A percentile compares a stretch with the other conserved stretches of the same genome.
phyloP scores from a whole-genome alignment of 2,113 vertebrate species.

The Eupsittula cactorum region DNA sequence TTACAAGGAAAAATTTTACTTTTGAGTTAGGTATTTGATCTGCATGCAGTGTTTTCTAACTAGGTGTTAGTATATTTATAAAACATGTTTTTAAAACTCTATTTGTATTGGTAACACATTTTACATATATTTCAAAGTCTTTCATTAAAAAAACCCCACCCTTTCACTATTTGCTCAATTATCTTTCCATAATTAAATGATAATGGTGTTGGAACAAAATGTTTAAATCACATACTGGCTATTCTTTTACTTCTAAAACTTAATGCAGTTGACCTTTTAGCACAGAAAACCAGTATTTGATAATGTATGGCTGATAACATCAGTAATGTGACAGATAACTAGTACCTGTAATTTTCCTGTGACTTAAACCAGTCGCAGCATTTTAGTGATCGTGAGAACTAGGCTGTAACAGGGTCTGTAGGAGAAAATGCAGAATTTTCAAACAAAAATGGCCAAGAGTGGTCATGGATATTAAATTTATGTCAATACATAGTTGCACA shows the following conservation, averaged over 20 bases:
- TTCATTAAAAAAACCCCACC: neutral
- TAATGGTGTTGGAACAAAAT: neutral
- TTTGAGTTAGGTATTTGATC: neutral
- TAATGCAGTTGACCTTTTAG: neutral
- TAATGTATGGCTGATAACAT: neutral
- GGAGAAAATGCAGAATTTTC: neutral
- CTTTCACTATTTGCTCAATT: neutral
- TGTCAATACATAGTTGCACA: accelerated
- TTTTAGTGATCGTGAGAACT: neutral
- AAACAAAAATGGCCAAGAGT: neutral
- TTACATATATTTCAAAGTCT: neutral
- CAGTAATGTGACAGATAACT: neutral
- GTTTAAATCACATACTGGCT: neutral
- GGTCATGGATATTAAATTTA: neutral
- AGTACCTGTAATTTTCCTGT: neutral
- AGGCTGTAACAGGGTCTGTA: neutral
- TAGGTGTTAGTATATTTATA: neutral
- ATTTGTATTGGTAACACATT: neutral
- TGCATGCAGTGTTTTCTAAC: neutral
- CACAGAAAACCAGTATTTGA: neutral
- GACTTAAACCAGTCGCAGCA: neutral
- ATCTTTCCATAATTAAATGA: neutral
- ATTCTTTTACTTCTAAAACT: neutral
- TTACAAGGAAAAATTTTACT: neutral
- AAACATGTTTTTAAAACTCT: neutral